Evolutionary conservation across 2,113 vertebrate genomes (phyloP), one percentile per base, ranked within the genome.

Genomic region (Ardeotis arabs): DNA sequence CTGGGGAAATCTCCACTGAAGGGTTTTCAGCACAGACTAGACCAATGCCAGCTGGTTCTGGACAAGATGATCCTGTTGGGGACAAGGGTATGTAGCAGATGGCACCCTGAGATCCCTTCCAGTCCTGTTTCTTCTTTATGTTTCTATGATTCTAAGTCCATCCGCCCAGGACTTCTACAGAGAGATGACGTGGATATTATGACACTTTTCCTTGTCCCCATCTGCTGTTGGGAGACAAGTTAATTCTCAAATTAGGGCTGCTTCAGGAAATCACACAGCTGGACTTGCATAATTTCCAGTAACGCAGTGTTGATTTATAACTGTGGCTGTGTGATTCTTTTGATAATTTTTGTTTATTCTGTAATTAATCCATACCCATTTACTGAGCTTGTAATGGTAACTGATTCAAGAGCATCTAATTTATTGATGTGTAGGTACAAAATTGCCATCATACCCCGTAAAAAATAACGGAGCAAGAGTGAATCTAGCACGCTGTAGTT

Each of bases 101-200:
- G 94, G 94, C 93, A 95, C 73, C 47, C 52, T 59, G 68, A 96
- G 52, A 39, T 84, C 63, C 66, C 89, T 94, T 95, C 31, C 68
- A 95, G 47, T 23, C n/a, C 64, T 81, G 59, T 89, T 89, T 87
- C 23, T 70, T 80, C 75, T 59, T 63, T 29, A 87, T 84, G 44
- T 81, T 93, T 94, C 89, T 89, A 89, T 95, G 95, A 94, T 94
- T 96, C 80, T 82, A 96, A 84, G 83, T 92, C 77, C 86, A 92
- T 92, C 83, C 95, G 47, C 68, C 52, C 35, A 78, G 66, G 14
- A 79, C 33, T 35, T 84, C 82, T 59, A 67, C 0, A 0, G 37
- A 83, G 62, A 77, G 78, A 59, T 67, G 67, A 70, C 0, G 2
- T 24, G 10, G 88, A 86, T 27, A 10, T 44, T 62, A 35, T 17